These are phyloP conservation scores for Cheilosia scutellata DNA, from an alignment of 2,888 invertebrate genomes.

Conservation along the genomic window DNA sequence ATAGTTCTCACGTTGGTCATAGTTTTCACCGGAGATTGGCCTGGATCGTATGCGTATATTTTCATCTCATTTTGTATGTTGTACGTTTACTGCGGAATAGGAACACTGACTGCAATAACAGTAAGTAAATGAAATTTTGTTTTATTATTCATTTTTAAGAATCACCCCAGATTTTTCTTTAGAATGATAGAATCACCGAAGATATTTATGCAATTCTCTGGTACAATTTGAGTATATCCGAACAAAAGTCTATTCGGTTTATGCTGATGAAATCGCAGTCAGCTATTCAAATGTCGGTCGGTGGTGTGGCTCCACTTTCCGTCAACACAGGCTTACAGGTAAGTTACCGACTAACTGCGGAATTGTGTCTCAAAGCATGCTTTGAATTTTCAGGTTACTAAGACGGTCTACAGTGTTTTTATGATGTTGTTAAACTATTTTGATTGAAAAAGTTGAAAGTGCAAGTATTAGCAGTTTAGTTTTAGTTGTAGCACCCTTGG, in stretches of 20 bases:
- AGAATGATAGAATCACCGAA: slow-evolving; percentile 43
- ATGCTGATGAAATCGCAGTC: slow-evolving; percentile 76
- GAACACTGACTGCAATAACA: slow-evolving; percentile 58
- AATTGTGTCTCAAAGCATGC: neutral
- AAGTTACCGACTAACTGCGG: neutral
- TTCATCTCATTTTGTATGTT: slow-evolving; percentile 38
- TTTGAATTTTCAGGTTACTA: slow-evolving; percentile 77
- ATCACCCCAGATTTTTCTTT: neutral
- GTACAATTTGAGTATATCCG: slow-evolving; percentile 63
- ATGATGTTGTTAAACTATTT: slow-evolving; percentile 77
- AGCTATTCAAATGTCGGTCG: slow-evolving; percentile 54
- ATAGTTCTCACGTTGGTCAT: slow-evolving; percentile 60
- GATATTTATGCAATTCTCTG: slow-evolving; percentile 78
- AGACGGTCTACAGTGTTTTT: slow-evolving; percentile 79
- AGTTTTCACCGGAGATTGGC: slow-evolving; percentile 63
- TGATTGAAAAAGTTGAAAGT: neutral
- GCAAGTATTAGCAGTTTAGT: no score
- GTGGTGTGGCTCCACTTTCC: slow-evolving; percentile 74
- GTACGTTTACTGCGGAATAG: slow-evolving; percentile 68
- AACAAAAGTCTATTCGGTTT: slow-evolving; percentile 72
- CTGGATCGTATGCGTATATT: slow-evolving; percentile 58
- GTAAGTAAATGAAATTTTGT: slow-evolving; percentile 7
- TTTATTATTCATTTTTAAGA: neutral
- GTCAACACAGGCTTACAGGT: slow-evolving; percentile 54
- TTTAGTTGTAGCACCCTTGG: no score